These are phyloP conservation scores for Dryocosmus kuriphilus DNA, from an alignment of 2,888 invertebrate genomes.

Conservation along the genomic window DNA sequence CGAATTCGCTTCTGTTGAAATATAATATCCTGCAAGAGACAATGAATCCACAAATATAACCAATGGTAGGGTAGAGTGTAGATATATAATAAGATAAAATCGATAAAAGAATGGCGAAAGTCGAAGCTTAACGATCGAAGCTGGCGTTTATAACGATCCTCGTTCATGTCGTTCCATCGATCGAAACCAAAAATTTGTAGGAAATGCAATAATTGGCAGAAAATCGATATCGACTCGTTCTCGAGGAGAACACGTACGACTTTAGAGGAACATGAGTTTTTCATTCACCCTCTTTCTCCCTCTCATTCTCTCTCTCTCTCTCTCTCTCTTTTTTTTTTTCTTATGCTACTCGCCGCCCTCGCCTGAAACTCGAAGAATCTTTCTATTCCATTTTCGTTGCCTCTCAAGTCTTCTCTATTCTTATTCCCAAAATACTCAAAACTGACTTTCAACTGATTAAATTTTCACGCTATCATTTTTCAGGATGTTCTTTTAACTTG, in stretches of 20 bases:
- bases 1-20: conserved; percentile 65
- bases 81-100: conserved; percentile 57
- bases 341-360: conserved; percentile 17
- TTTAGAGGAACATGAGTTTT: conserved; percentile 59
- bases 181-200: conserved; percentile 58
- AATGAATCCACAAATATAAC: conserved; percentile 52
- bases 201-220: conserved; percentile 60
- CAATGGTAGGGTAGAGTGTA: conserved; percentile 58
- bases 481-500: no score
- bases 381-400: not conserved
- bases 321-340: conserved; percentile 25
- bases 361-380: conserved; percentile 40
- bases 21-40: conserved; percentile 65
- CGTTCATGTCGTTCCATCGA: conserved; percentile 56
- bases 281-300: conserved; percentile 32
- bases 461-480: not conserved
- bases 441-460: not conserved
- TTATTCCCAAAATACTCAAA: not conserved
- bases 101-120: conserved; percentile 56
- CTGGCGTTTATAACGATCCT: conserved; percentile 57
- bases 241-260: conserved; percentile 55
- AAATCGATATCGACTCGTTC: conserved; percentile 60
- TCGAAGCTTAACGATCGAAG: conserved; percentile 55
- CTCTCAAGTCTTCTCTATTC: not conserved
- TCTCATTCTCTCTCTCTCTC: not conserved